Base-by-base conservation (phyloP, 2,797 vertebrate species). In the Malurus leucopterus region DNA sequence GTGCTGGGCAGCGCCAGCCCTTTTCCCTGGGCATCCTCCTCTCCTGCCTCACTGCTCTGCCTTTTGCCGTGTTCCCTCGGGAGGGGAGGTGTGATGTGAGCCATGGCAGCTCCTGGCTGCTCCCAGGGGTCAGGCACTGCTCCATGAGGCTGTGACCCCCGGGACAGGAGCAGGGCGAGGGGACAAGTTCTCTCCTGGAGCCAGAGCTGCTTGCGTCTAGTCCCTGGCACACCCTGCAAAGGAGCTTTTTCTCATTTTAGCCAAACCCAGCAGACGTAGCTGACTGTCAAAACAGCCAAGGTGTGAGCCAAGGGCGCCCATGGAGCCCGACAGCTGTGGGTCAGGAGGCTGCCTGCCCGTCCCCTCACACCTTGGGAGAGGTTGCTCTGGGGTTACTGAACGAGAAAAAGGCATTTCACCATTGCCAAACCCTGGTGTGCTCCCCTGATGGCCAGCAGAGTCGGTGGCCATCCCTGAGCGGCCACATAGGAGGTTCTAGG, bases 21-120 rank as follows among this genome's bases (percentile, higher is more conserved):
- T 81, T 80, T 74, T 36, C 54, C 68, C 40, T 77, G 1, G 0
- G 46, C 73, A 34, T 38, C 55, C 70, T 68, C n/a, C 58, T 15
- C 53, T 80, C 41, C 82, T 50, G 81, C 73, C 80, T 54, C 0
- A 0, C 54, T 12, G 36, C 86, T 46, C 83, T 30, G 55, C 2
- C 0, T 61, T 85, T 51, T 68, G 50, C 82, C 4, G 0, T 5
- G 30, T 13, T 69, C 53, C 61, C 86, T 63, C 2, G 0, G 69
- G 30, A 85, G 68, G 10, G 0, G 75, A 89, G 86, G 72, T 85
- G 83, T 38, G 79, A 73, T 55, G 86, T 82, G 90, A 92, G 75
- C 64, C 1, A 1, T 36, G 82, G 51, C 71, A 69, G 68, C 47
- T 24, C 15, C 6, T 15, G 50, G 57, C 61, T 41, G 81, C 70